These are phyloP conservation scores for Betta splendens DNA, from an alignment of 2,797 vertebrate genomes.

Conservation along the genomic window DNA sequence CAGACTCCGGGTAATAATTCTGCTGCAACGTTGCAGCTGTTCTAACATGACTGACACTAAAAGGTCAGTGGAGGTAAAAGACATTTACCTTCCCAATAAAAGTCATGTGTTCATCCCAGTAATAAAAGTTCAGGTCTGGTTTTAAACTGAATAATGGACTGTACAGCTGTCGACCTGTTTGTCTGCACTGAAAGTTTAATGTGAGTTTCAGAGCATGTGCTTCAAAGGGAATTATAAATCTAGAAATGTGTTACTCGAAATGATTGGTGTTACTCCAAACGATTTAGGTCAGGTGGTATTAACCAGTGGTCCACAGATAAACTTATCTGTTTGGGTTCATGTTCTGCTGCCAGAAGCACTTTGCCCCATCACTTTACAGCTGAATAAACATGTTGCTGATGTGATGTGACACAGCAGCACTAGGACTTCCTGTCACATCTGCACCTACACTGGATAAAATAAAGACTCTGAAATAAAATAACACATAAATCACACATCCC, in stretches of 20 bases:
- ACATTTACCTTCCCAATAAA: too few species aligned
- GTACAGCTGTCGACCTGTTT: too few species aligned
- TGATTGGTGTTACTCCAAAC: too few species aligned
- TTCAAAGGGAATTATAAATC: neutral
- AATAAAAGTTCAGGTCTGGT: too few species aligned
- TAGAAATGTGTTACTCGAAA: neutral
- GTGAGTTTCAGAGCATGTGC: neutral
- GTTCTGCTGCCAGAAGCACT: neutral
- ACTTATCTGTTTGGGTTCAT: neutral
- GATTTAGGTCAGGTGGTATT: neutral
- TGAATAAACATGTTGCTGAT: neutral
- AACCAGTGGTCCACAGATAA: neutral
- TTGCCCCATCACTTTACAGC: neutral
- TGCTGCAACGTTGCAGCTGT: slow-evolving; percentile 22
- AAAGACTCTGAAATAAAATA: too few species aligned
- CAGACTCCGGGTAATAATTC: slow-evolving; percentile 11
- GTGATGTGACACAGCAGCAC: neutral
- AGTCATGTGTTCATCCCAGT: too few species aligned
- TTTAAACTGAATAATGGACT: too few species aligned
- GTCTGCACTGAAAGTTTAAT: too few species aligned
- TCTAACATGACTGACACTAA: neutral
- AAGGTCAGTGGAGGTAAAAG: too few species aligned
- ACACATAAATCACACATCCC: too few species aligned
- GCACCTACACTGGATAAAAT: neutral
- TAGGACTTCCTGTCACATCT: neutral